A percentile compares a stretch with the other conserved stretches of the same genome.
Conservation (phyloP, 2,113 vertebrate species). For the Nerophis lumbriciformis region DNA sequence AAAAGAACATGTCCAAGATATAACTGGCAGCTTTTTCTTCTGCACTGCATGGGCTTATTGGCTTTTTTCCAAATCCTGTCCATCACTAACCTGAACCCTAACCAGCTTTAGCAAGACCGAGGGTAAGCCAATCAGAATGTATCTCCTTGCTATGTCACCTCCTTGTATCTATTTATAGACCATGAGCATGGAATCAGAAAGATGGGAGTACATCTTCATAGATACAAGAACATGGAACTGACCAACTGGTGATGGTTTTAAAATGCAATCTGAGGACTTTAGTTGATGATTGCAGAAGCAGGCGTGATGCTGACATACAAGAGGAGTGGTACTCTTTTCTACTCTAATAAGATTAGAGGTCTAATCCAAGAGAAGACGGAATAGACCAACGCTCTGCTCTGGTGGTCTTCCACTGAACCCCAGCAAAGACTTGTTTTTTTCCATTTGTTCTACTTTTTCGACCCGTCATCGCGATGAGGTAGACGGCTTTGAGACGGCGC, state of each 20-base stretch:
- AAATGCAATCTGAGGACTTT: background rate
- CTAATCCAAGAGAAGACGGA: slow-evolving; percentile 65
- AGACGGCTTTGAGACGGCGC: slow-evolving; percentile 13
- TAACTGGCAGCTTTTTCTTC: background rate
- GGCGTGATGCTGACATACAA: background rate
- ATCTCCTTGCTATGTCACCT: slow-evolving; percentile 28
- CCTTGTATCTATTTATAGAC: slow-evolving; percentile 18
- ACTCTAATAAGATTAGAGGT: slow-evolving; percentile 68
- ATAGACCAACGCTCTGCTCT: slow-evolving; percentile 40
- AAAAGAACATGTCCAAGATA: background rate
- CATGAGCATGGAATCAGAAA: background rate
- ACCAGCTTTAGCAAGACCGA: slow-evolving; percentile 39
- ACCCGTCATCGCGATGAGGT: slow-evolving; percentile 9
- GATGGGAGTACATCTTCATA: background rate
- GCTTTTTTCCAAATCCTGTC: slow-evolving; percentile 21
- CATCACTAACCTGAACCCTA: slow-evolving; percentile 24
- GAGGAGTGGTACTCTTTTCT: slow-evolving; percentile 34
- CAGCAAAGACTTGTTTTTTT: background rate
- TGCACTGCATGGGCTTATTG: background rate
- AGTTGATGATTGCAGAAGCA: background rate
- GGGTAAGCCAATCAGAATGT: slow-evolving; percentile 52
- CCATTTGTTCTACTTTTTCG: slow-evolving; percentile 12
- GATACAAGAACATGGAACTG: background rate
- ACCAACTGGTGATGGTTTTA: no score
- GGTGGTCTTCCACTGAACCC: slow-evolving; percentile 1